phyloP scores from a whole-genome alignment of 2,797 vertebrate genomes.

The Anniella stebbinsi region DNA sequence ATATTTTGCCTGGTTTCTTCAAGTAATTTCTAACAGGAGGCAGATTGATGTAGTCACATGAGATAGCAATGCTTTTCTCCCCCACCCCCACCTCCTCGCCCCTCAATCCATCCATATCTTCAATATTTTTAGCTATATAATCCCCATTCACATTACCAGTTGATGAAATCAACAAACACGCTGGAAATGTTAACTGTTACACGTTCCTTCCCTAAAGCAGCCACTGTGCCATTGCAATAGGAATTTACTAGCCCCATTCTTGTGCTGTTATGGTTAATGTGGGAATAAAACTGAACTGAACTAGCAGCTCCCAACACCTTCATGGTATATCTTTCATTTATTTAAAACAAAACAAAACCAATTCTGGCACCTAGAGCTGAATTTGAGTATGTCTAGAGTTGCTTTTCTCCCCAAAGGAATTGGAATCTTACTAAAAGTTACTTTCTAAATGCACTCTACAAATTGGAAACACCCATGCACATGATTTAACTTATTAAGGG shows the following conservation, averaged over 20 bases:
- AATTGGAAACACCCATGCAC: not conserved
- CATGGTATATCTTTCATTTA: not conserved
- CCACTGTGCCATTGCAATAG: not conserved
- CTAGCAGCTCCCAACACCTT: not conserved
- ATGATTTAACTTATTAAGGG: not conserved
- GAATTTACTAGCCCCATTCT: not conserved
- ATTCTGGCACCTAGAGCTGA: not conserved
- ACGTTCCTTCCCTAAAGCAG: not conserved
- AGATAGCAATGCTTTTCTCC: conserved; percentile 25
- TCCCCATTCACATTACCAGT: not conserved
- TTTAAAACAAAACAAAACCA: not conserved
- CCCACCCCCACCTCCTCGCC: not conserved
- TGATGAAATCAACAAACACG: not conserved
- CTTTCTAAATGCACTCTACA: not conserved
- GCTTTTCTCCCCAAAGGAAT: not conserved
- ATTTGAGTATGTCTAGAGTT: not conserved
- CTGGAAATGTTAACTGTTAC: not conserved
- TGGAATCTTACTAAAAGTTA: not conserved
- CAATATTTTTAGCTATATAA: conserved; percentile 42
- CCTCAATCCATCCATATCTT: not conserved
- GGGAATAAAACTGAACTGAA: no score
- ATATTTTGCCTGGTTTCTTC: conserved; percentile 3
- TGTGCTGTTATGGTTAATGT: not conserved
- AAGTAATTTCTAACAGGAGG: conserved; percentile 6
- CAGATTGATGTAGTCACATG: not conserved